Conservation (phyloP, 2,888 invertebrate genomes). For the Hipparchia semele region DNA sequence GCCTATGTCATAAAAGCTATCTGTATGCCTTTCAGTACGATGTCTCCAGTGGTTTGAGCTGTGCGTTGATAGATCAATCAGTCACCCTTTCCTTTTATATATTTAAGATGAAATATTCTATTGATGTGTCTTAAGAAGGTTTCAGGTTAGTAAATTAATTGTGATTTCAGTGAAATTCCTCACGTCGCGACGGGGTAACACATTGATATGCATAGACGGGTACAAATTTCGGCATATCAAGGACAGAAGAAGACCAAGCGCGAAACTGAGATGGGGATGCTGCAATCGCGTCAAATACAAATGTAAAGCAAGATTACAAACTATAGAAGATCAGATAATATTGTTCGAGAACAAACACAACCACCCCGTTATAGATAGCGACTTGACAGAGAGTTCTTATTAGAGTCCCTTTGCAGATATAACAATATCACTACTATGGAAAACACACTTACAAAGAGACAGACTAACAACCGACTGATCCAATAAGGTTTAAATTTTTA, state of each 20-base stretch:
- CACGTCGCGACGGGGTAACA: constrained; percentile 46
- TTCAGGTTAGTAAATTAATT: neutral
- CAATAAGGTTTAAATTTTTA: no score
- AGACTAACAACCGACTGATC: no score
- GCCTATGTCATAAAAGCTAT: no score
- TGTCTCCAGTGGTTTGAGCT: no score
- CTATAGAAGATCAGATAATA: constrained; percentile 38
- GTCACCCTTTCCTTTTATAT: no score
- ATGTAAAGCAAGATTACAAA: constrained; percentile 43
- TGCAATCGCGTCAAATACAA: constrained; percentile 32
- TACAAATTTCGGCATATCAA: constrained; percentile 45
- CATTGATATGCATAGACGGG: constrained; percentile 40
- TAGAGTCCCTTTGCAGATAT: no score
- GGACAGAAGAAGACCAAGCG: constrained; percentile 29
- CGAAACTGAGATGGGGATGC: constrained; percentile 45
- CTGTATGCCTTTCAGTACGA: no score
- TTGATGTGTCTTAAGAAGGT: no score
- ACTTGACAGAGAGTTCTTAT: neutral
- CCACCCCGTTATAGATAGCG: constrained; percentile 15
- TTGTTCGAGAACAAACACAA: constrained; percentile 28
- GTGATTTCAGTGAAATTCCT: constrained; percentile 46
- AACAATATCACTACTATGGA: no score
- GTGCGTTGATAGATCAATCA: no score
- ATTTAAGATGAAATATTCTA: no score
- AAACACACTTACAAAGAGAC: no score